Base-by-base conservation (phyloP, 2,797 vertebrate genomes). In the Pseudochromis fuscus region DNA sequence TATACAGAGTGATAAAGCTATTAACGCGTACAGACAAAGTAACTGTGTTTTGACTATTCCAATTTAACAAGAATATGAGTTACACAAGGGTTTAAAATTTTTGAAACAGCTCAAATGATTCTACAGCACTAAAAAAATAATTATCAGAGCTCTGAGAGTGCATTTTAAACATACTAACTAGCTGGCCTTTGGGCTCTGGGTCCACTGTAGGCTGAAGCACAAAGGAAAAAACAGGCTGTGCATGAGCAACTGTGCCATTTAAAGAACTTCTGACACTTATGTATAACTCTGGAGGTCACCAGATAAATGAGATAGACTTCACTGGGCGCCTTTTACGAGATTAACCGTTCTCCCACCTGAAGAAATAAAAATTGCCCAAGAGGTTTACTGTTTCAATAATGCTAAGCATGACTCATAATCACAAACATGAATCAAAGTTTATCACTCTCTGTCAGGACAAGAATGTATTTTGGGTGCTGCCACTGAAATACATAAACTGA, bases 311-410 rank as follows among this genome's bases (percentile, higher is more conserved):
- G 66, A 51, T 3, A 16, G 69, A 82, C 75, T 81, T 86, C 59
- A 72, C 53, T 35, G 15, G 45, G 13, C 51, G 52, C 57, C 49
- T 76, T 84, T 88, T 77, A 82, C 30, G 64, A 76, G 70, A 81
- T 86, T 67, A 83, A 76, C 51, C 12, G 13, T 77, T 85, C 82
- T 56, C 67, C 59, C 60, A 78, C 58, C 49, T 50, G 62, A 69
- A 71, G 81, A 88, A 86, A 84, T 83, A 75, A 73, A 85, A 87
- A 67, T 67, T 73, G 55, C 75, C 76, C 68, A 64, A 46, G 81
- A 78, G 88, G 79, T 87, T 87, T 75, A 81, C 81, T 73, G 76
- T 89, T 90, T 87, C 86, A 85, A 79, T 91, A 88, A 89, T 63
- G 59, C 85, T 72, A 86, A 84, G 79, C 66, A 79, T 75, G 79